These are phyloP conservation scores for Apotomis betuletana DNA, from an alignment of 2,888 invertebrate species.

Conservation along the genomic window DNA sequence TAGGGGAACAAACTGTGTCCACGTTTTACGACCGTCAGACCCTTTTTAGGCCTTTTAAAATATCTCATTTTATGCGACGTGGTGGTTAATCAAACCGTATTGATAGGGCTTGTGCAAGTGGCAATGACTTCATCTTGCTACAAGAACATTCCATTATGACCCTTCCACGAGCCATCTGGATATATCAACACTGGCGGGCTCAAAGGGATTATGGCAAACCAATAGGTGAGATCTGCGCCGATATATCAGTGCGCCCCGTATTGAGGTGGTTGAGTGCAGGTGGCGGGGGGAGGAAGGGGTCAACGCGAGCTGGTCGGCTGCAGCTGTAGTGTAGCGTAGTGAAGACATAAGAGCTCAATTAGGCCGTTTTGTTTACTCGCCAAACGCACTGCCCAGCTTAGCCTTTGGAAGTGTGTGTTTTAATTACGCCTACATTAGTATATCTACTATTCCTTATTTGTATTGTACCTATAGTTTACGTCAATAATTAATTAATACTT, in stretches of 20 bases:
- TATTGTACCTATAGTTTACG: too few relatives aligned
- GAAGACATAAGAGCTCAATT: slow-evolving; percentile 59
- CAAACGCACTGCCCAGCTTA: slow-evolving; percentile 48
- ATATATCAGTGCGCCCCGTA: not conserved
- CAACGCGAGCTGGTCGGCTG: slow-evolving; percentile 19
- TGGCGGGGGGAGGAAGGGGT: slow-evolving; percentile 8
- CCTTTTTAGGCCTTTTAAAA: slow-evolving; percentile 41
- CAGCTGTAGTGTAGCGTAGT: slow-evolving; percentile 44
- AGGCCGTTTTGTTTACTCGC: slow-evolving; percentile 56
- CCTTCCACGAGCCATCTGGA: slow-evolving; percentile 46
- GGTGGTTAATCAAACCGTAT: slow-evolving; percentile 22
- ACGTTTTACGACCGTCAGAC: slow-evolving; percentile 60
- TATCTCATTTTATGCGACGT: slow-evolving; percentile 23
- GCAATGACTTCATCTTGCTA: slow-evolving; percentile 33
- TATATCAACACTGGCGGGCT: slow-evolving; percentile 50
- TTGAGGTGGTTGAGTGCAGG: not conserved
- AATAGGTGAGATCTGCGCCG: slow-evolving; percentile 38
- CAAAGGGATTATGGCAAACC: slow-evolving; percentile 49
- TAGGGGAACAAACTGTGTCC: slow-evolving; percentile 68
- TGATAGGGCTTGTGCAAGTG: slow-evolving; percentile 24
- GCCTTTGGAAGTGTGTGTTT: slow-evolving; percentile 48
- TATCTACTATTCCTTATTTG: not conserved
- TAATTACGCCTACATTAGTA: slow-evolving; percentile 43
- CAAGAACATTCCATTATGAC: slow-evolving; percentile 44
- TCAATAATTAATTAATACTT: too few relatives aligned